Evolutionary conservation across 1,140 invertebrate species (phyloP).

Genomic region (Trachelipus rathkii): DNA sequence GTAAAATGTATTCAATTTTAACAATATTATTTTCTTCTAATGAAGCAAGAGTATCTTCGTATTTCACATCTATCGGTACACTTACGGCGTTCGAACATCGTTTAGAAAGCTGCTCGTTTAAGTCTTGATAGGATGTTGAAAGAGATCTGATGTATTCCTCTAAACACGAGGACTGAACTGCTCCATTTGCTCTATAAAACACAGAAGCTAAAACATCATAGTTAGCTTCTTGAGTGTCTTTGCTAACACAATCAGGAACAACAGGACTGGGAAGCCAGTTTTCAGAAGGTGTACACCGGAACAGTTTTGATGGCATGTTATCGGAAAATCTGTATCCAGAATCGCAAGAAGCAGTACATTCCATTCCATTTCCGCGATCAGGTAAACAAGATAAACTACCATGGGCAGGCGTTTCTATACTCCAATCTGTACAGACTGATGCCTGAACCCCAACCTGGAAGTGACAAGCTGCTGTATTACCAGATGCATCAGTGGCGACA

Average conservation of each 20-base stretch:
- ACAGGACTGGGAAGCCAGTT: conserved; percentile 75
- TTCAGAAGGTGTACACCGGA: conserved; percentile 71
- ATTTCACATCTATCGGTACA: conserved; percentile 82
- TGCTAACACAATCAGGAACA: conserved; percentile 88
- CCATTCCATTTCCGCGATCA: conserved; percentile 60
- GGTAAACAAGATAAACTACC: conserved; percentile 81
- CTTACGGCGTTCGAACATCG: conserved; percentile 85
- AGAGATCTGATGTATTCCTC: conserved; percentile 76
- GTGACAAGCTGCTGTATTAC: conserved; percentile 83
- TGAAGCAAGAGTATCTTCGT: conserved; percentile 70
- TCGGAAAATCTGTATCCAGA: conserved; percentile 87
- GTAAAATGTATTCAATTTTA: conserved; percentile 77
- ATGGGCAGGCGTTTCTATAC: conserved; percentile 78
- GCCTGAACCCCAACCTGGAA: conserved; percentile 93
- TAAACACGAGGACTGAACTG: conserved; percentile 74
- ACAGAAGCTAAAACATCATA: conserved; percentile 88
- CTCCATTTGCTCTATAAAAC: conserved; percentile 82
- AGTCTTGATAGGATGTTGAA: conserved; percentile 69
- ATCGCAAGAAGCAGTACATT: conserved; percentile 87
- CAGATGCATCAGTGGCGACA: conserved; percentile 78
- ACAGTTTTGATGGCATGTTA: conserved; percentile 77
- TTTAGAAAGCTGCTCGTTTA: conserved; percentile 79
- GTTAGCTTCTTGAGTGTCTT: conserved; percentile 86
- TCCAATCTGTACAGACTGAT: conserved; percentile 90
- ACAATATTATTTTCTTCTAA: conserved; percentile 79